Percentiles rank a stretch among this genome's conserved stretches.
These are phyloP conservation scores for Toxotes lorentzi DNA, from an alignment of 2,797 vertebrate species.

Conservation along the genomic window DNA sequence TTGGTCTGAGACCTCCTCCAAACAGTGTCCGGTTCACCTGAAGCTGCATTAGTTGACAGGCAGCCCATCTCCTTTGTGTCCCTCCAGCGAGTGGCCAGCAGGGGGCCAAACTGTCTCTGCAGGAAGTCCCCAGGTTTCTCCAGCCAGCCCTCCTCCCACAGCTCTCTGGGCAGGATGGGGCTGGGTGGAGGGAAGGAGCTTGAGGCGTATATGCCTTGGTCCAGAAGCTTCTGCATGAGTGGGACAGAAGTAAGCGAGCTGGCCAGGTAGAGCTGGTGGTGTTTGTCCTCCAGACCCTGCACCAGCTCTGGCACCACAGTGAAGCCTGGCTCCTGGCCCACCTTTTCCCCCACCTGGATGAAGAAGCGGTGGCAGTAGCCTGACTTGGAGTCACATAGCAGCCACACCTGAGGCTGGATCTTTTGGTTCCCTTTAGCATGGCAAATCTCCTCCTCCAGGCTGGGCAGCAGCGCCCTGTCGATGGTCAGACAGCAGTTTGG, in stretches of 20 bases:
- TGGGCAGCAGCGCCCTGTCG: conserved; percentile 81
- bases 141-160: conserved; percentile 78
- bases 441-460: conserved; percentile 67
- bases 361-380: conserved; percentile 87
- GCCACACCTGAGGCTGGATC: conserved; percentile 84
- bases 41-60: conserved; percentile 81
- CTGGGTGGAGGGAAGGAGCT: conserved; percentile 79
- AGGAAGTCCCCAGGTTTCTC: conserved; percentile 79
- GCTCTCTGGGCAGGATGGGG: conserved; percentile 70
- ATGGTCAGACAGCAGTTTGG: conserved; percentile 84
- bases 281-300: conserved; percentile 76
- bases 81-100: conserved; percentile 85
- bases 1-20: conserved; percentile 83
- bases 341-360: conserved; percentile 68
- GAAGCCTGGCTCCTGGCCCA: conserved; percentile 63
- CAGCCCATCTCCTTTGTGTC: conserved; percentile 87
- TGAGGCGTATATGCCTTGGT: conserved; percentile 80
- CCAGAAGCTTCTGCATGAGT: conserved; percentile 79
- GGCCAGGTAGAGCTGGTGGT: conserved; percentile 86
- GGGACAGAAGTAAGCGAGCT: conserved; percentile 78
- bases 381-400: conserved; percentile 88
- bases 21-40: conserved; percentile 77
- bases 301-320: conserved; percentile 79
- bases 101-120: conserved; percentile 77
- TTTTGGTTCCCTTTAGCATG: conserved; percentile 40